Conservation (phyloP, 2,113 vertebrate genomes). For the Polypterus bichir region DNA sequence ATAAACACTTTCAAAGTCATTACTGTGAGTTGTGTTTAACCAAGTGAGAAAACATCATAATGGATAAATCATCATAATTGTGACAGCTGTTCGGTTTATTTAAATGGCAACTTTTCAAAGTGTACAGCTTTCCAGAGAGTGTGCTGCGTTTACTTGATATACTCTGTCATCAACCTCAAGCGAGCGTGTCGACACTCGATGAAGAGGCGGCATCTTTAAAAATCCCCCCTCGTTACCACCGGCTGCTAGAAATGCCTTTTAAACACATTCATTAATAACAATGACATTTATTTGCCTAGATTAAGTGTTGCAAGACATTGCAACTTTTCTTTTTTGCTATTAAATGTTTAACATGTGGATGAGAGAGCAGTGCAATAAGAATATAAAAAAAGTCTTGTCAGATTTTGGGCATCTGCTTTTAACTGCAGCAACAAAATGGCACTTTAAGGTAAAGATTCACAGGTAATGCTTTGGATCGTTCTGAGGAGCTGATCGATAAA, state of each 20-base stretch:
- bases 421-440: too few species aligned
- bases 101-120: slow-evolving; percentile 16
- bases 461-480: too few species aligned
- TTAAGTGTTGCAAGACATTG: slow-evolving; percentile 1
- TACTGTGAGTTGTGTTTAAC: neutral
- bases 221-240: too few species aligned
- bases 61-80: slow-evolving; percentile 15
- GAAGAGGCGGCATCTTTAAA: too few species aligned
- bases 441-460: too few species aligned
- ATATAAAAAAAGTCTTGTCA: too few species aligned
- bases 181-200: slow-evolving; percentile 14
- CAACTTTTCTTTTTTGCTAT: neutral
- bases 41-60: slow-evolving; percentile 12
- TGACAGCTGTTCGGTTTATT: slow-evolving; percentile 19
- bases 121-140: slow-evolving; percentile 19
- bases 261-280: slow-evolving; percentile 8
- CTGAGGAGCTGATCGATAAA: too few species aligned
- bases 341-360: too few species aligned
- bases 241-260: slow-evolving; percentile 12
- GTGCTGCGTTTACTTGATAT: slow-evolving; percentile 9
- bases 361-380: too few species aligned
- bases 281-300: slow-evolving; percentile 12
- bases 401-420: too few species aligned
- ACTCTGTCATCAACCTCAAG: slow-evolving; percentile 8
- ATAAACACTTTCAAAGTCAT: too few species aligned